Base-by-base conservation (phyloP, 2,113 vertebrate genomes). In the Morone chrysops region DNA sequence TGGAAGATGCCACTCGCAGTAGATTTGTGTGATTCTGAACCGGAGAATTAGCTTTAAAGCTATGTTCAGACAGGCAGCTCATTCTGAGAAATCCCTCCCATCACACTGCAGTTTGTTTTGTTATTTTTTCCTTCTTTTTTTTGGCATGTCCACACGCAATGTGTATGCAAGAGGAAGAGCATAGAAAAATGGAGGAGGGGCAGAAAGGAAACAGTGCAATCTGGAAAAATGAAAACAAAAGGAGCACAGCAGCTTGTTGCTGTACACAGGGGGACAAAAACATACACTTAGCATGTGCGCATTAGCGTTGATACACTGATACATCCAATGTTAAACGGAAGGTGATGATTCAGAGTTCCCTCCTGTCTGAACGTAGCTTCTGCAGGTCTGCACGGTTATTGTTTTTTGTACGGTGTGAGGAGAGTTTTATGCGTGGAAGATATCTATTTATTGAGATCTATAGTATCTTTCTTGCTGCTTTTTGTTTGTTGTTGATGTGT, bases 41-140 rank as follows among this genome's bases (percentile, higher is more conserved):
- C 38, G 14, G 6, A 5, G 13, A 31, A 68, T 25, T 65, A 69
- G 25, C 53, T 82, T 43, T 51, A 40, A 79, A 88, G 65, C 47
- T 38, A 69, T 13, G 47, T 77, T 78, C 65, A 81, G 50, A 74
- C 70, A 85, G 65, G 63, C 70, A 60, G 54, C 41, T 51, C 40
- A 13, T 5, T 18, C 43, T 14, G 31, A 31, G 31, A 31, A 20
- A 17, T 41, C 8, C 2, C 11, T 18, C 4, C 36, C 1, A 16
- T 43, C 69, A 50, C 6, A 50, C 13, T 60, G 70, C n/a, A 45
- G 45, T 10, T 31, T 31, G 31, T 31, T 31, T 31, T 31, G 40
- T 40, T 66, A 25, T n/a, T 50, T 67, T 31, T 31, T 31, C 31
- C 31, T 31, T 31, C 31, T 31, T 31, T 31, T 31, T 31, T 31